A percentile compares a stretch with the other conserved stretches of the same genome.
Conservation (phyloP, 2,797 vertebrate genomes). For the Esox lucius region DNA sequence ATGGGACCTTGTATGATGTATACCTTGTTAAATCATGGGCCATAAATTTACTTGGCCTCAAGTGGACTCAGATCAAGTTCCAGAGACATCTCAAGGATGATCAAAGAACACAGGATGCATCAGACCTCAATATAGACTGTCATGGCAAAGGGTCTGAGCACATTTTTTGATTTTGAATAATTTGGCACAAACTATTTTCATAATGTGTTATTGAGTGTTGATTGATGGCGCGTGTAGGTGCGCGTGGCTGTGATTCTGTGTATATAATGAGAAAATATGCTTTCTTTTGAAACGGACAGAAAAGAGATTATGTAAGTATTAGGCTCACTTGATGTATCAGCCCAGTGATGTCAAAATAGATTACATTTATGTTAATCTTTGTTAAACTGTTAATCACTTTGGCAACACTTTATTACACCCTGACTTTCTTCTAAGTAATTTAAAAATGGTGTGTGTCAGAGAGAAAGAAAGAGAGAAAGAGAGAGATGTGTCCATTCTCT, state of each 20-base stretch:
- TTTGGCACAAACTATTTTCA: too few relatives aligned
- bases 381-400: neutral
- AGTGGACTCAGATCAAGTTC: too few relatives aligned
- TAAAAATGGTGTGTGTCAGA: neutral
- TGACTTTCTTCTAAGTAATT: neutral
- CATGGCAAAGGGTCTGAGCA: too few relatives aligned
- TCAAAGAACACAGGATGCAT: too few relatives aligned
- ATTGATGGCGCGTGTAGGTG: constrained; percentile 1
- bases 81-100: too few relatives aligned
- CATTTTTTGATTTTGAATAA: too few relatives aligned
- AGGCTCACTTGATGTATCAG: too few relatives aligned
- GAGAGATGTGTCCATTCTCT: neutral
- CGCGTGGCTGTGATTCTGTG: constrained; percentile 15
- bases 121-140: too few relatives aligned
- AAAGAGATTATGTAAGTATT: neutral
- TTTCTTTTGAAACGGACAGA: neutral
- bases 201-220: too few relatives aligned
- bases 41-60: too few relatives aligned
- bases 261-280: constrained; percentile 10
- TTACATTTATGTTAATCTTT: neutral
- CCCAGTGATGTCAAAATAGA: neutral
- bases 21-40: too few relatives aligned
- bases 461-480: neutral
- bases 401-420: neutral
- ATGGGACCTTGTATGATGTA: too few relatives aligned